Evolutionary conservation across 2,888 invertebrate genomes (phyloP), one percentile per base, ranked within the genome.

Genomic region (Drosophila gaucha): DNA sequence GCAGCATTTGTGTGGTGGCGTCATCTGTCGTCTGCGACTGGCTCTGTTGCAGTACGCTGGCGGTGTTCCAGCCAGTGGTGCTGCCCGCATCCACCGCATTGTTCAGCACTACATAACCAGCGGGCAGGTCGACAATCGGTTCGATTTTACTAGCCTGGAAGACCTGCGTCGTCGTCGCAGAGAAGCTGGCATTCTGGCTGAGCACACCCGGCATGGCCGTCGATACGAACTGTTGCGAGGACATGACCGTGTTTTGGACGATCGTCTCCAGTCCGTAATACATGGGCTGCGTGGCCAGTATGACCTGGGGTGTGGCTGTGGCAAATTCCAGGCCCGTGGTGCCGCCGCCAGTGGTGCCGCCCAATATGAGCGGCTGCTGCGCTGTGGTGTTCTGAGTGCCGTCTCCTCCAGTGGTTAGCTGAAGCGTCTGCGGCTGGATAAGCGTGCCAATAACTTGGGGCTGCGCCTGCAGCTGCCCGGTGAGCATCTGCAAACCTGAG

Each of bases 171-270:
- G 95, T 95, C 2, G 96, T 96, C 16, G 96, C 96, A 16, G 96
- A 95, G 89, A 96, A 96, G 89, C 96, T 96, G 84, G 96, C 96
- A 84, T 95, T 95, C 80, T 95, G 95, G 55, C 96, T 95, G 28
- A 96, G 92, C 2, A 96, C 95, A 41, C 96, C 96, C 67, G 95
- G 96, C 93, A 96, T 95, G 5, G 96, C 95, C 1, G 96, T 95
- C 3, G 96, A 95, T 14, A 96, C 94, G 89, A 96, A 96, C 88
- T 96, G 96, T 89, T 96, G 96, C 20, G 96, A 96, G n/a, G 96
- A 96, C 96, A 96, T 96, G 0, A 96, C 96, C 4, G 96, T 96
- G 86, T 96, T 97, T 90, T 96, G 96, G 2, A 97, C 96, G 55
- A 96, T 96, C 0, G 96, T 96, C 92, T 97, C 96, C 70, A 96